A percentile compares a stretch with the other conserved stretches of the same genome.
These are phyloP conservation scores for Leucania comma DNA, from an alignment of 2,888 invertebrate species.

Conservation along the genomic window DNA sequence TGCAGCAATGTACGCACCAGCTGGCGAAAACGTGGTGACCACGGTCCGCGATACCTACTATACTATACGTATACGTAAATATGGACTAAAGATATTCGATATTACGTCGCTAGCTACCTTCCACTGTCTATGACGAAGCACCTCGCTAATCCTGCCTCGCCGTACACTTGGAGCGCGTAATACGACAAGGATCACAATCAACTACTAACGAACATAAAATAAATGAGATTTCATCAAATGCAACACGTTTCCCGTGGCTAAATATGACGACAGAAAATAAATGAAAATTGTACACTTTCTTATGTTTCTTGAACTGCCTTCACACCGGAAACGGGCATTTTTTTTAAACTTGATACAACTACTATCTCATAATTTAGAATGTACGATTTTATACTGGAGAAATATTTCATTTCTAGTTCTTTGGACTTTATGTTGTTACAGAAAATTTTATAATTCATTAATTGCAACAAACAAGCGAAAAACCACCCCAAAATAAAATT, in stretches of 20 bases:
- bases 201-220: conserved; percentile 82
- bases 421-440: conserved; percentile 66
- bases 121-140: conserved; percentile 86
- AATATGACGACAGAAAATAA: conserved; percentile 90
- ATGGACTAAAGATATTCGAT: conserved; percentile 85
- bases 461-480: conserved; percentile 67
- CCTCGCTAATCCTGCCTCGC: conserved; percentile 77
- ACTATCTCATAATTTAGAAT: conserved; percentile 76
- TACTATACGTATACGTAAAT: conserved; percentile 77
- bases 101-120: conserved; percentile 85
- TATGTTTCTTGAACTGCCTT: conserved; percentile 88
- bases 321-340: conserved; percentile 88
- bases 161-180: conserved; percentile 73
- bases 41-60: conserved; percentile 78
- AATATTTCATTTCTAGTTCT: conserved; percentile 84
- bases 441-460: conserved; percentile 70
- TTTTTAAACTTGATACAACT: conserved; percentile 80
- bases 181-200: conserved; percentile 74
- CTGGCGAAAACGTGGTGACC: conserved; percentile 90
- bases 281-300: conserved; percentile 88
- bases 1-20: conserved; percentile 87
- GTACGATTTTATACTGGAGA: conserved; percentile 70
- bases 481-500: conserved; percentile 65
- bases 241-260: conserved; percentile 83
- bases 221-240: conserved; percentile 82